phyloP scores from a whole-genome alignment of 2,888 invertebrate species.

The Aproaerema taeniolella region DNA sequence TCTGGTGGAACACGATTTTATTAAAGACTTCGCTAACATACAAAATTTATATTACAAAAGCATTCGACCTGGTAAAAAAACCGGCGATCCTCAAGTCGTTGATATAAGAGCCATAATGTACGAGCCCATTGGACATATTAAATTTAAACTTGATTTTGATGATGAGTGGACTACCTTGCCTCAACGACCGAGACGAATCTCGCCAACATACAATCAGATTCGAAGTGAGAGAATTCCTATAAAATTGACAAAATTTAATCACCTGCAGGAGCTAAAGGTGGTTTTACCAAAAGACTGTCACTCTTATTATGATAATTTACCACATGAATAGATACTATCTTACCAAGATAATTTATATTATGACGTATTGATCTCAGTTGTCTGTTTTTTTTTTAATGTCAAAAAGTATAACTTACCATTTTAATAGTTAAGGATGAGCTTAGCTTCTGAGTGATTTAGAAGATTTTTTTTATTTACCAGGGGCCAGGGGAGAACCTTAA shows the following conservation, averaged over 20 bases:
- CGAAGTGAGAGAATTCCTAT: background rate
- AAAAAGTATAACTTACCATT: too few species aligned
- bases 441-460: too few species aligned
- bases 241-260: background rate
- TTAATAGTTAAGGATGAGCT: too few species aligned
- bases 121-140: background rate
- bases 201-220: background rate
- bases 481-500: too few species aligned
- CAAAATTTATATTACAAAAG: slow-evolving; percentile 17
- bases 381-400: too few species aligned
- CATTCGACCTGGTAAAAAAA: slow-evolving; percentile 18
- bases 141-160: background rate
- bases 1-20: slow-evolving; percentile 13
- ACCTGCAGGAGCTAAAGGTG: background rate
- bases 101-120: slow-evolving; percentile 1
- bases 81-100: slow-evolving; percentile 16
- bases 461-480: too few species aligned
- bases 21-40: slow-evolving; percentile 17
- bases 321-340: too few species aligned
- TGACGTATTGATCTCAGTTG: too few species aligned
- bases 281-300: too few species aligned
- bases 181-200: background rate
- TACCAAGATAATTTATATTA: too few species aligned
- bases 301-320: too few species aligned
- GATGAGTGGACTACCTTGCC: background rate